These are phyloP conservation scores for Anoura caudifer DNA, from an alignment of 2,113 vertebrate genomes.

Conservation along the genomic window DNA sequence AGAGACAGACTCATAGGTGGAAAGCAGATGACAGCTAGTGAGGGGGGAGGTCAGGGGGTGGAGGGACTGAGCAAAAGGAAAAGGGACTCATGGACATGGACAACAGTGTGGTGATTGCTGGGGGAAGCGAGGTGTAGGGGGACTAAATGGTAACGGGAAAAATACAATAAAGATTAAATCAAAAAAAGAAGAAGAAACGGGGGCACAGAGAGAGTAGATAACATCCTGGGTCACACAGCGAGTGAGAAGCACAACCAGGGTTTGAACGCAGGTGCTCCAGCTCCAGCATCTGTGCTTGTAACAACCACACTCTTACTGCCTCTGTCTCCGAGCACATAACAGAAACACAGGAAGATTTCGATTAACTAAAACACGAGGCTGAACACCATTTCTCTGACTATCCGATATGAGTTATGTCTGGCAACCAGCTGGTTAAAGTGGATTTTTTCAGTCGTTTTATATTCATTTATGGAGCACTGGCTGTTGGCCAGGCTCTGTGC, in stretches of 20 bases:
- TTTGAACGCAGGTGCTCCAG: not conserved
- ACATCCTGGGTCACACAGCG: not conserved
- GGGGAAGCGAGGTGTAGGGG: too few relatives aligned
- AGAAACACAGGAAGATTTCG: not conserved
- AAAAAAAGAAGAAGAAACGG: not conserved
- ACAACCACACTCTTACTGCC: not conserved
- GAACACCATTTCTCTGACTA: not conserved
- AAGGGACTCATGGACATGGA: too few relatives aligned
- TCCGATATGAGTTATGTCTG: not conserved
- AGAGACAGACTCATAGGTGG: too few relatives aligned
- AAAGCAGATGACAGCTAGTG: too few relatives aligned
- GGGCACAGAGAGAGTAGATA: not conserved
- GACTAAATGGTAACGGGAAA: too few relatives aligned
- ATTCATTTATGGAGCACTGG: not conserved
- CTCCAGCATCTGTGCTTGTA: not conserved
- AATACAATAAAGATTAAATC: too few relatives aligned
- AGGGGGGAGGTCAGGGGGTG: too few relatives aligned
- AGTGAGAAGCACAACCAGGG: not conserved
- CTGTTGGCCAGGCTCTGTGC: not conserved
- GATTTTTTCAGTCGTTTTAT: not conserved
- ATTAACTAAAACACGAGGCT: not conserved
- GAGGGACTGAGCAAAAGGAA: too few relatives aligned
- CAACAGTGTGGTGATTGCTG: too few relatives aligned
- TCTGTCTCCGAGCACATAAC: not conserved
- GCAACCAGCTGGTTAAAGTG: not conserved